Base-by-base conservation (phyloP, 2,113 vertebrate species). In the Ailurus styani region DNA sequence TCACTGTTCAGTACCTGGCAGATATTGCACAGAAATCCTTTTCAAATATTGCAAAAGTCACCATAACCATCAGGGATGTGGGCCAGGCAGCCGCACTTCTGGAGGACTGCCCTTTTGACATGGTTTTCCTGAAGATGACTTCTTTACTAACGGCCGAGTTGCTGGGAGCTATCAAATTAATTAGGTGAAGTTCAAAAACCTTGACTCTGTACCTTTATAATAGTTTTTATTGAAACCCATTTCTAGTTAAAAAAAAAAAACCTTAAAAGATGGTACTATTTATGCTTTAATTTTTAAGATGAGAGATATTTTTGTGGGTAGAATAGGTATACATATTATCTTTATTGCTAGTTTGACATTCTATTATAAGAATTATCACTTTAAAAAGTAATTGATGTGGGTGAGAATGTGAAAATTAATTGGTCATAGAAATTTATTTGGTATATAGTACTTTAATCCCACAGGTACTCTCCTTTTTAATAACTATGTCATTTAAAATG, bases 121-220 rank as follows among this genome's bases (percentile, higher is more conserved):
- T 91, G 6, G 29, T 98, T 50, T 98, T 98, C 96, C 77, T 98
- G 60, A 97, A 91, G 88, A 55, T 94, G 21, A 68, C 96, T 60
- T 90, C 97, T 11, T 75, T 64, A 12, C 82, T 96, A 18, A 73
- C 42, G 21, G 25, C 45, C 0, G 93, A 96, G 45, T 96, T 96
- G n/a, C 86, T 97, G 37, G 96, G 97, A 62, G 88, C 81, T 12
- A 25, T 97, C 31, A 68, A 54, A 20, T 78, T 94, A 73, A 96
- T 98, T 54, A 97, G 98, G 97, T 97, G 97, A 96, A 68, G 2
- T 55, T 83, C 62, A 34, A 20, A 78, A 60, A 18, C 21, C 18
- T 79, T 87, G 9, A 85, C 13, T 42, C 45, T 95, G 0, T 77
- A 21, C 64, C 70, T 77, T 84, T 75, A 93, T 60, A 55, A 52